A percentile compares a stretch with the other conserved stretches of the same genome.
Conservation (phyloP, 2,113 vertebrate species). For the Vicugna pacos region DNA sequence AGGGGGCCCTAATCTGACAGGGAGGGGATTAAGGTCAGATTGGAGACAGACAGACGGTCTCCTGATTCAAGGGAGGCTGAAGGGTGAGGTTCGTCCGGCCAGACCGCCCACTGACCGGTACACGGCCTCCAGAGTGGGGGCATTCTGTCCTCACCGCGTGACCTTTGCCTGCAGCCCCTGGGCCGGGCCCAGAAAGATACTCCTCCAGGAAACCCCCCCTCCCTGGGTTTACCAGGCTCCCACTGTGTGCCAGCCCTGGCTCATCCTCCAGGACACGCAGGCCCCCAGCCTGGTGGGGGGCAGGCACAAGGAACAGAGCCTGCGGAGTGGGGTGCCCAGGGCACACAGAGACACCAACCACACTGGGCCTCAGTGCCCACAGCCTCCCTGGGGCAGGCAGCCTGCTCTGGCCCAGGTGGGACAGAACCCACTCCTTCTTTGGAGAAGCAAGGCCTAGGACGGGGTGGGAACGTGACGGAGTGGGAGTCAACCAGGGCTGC, state of each 20-base stretch:
- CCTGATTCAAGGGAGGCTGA: background rate
- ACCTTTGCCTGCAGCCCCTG: background rate
- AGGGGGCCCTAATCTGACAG: background rate
- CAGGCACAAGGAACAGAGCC: background rate
- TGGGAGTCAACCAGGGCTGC: background rate
- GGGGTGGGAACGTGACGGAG: background rate
- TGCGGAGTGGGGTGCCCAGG: rapidly evolving
- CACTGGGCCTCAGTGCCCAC: rapidly evolving
- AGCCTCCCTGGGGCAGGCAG: background rate
- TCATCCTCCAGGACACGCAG: background rate
- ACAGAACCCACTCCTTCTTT: background rate
- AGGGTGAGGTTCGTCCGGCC: background rate
- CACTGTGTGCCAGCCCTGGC: background rate
- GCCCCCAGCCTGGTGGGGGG: background rate
- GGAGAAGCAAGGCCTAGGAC: background rate
- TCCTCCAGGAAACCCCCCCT: background rate
- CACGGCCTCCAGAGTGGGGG: background rate
- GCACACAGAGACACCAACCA: too few relatives aligned
- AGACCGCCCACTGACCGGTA: background rate
- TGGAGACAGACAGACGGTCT: background rate
- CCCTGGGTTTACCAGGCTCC: slow-evolving; percentile 71
- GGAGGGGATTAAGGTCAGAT: background rate
- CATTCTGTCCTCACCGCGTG: background rate
- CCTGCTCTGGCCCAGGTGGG: too few relatives aligned
- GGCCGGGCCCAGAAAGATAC: background rate